These are phyloP conservation scores for Lerista edwardsae DNA, from an alignment of 2,797 vertebrate species.

Conservation along the genomic window DNA sequence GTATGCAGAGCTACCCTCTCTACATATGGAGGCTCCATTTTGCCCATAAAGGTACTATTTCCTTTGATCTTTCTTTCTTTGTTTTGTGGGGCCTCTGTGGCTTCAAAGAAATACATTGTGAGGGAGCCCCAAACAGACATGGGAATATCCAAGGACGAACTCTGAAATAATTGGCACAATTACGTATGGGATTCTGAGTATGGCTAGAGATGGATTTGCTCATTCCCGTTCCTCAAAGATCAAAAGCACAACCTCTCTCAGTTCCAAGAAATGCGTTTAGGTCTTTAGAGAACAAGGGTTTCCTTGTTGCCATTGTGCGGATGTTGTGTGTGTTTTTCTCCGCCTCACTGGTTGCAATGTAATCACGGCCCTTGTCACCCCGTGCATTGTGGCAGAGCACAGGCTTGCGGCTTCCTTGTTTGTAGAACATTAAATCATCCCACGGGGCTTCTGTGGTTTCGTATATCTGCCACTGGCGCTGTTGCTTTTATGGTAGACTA, in stretches of 20 bases:
- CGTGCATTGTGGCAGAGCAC: conserved; percentile 29
- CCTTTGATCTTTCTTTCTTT: neutral
- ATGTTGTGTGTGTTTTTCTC: conserved; percentile 20
- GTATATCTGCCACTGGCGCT: conserved; percentile 25
- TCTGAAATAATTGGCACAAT: neutral
- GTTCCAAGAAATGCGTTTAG: conserved; percentile 17
- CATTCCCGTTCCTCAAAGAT: neutral
- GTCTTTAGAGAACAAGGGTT: conserved; percentile 34
- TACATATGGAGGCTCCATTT: neutral
- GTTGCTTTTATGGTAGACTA: conserved; percentile 45
- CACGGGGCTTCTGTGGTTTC: conserved; percentile 30
- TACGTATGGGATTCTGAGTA: neutral
- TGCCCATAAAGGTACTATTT: neutral
- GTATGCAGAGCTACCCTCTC: neutral
- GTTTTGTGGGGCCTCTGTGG: neutral
- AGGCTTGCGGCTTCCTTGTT: conserved; percentile 41
- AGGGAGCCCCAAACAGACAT: neutral
- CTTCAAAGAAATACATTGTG: neutral
- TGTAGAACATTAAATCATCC: conserved; percentile 51
- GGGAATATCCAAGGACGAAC: neutral
- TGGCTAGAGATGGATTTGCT: neutral
- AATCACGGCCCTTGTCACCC: neutral
- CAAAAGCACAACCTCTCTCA: neutral
- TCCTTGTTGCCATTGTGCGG: neutral
- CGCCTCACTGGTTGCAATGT: conserved; percentile 32